Conservation (phyloP, 1,140 invertebrate species). For the Xylocopa sonorina region DNA sequence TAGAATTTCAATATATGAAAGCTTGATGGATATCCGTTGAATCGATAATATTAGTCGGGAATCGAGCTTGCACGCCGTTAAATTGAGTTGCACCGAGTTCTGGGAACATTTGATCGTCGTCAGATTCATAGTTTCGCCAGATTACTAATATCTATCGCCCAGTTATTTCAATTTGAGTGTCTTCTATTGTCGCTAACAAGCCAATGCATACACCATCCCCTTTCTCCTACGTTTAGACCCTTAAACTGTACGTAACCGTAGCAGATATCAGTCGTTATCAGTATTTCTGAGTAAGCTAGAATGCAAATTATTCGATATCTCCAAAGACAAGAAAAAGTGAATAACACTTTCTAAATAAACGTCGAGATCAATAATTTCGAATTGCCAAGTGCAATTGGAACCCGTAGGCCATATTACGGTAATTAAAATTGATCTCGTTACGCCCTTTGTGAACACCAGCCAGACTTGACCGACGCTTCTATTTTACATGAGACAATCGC, state of each 20-base stretch:
- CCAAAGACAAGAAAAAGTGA: no score
- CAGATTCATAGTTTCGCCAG: background rate
- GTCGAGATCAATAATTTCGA: conserved; percentile 13
- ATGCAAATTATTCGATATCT: no score
- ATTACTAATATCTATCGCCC: conserved; percentile 30
- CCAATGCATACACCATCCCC: background rate
- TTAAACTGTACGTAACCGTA: no score
- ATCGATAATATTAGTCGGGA: background rate
- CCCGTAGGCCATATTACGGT: background rate
- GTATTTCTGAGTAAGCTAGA: no score
- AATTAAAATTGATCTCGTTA: conserved; percentile 27
- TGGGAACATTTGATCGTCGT: background rate
- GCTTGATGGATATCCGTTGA: background rate
- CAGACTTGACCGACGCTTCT: background rate
- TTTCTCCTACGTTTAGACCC: background rate
- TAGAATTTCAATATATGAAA: background rate
- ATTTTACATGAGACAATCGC: conserved; percentile 10
- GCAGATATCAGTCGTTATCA: no score
- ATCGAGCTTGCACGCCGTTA: background rate
- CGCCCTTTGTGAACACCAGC: background rate
- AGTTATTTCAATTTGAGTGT: conserved; percentile 16
- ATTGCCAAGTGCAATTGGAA: conserved; percentile 16
- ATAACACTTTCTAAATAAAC: background rate
- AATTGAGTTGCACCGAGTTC: background rate
- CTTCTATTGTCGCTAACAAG: conserved; percentile 16